A percentile compares a stretch with the other conserved stretches of the same genome.
These are phyloP conservation scores for Caerostris extrusa DNA, from an alignment of 1,140 invertebrate species.

Conservation along the genomic window DNA sequence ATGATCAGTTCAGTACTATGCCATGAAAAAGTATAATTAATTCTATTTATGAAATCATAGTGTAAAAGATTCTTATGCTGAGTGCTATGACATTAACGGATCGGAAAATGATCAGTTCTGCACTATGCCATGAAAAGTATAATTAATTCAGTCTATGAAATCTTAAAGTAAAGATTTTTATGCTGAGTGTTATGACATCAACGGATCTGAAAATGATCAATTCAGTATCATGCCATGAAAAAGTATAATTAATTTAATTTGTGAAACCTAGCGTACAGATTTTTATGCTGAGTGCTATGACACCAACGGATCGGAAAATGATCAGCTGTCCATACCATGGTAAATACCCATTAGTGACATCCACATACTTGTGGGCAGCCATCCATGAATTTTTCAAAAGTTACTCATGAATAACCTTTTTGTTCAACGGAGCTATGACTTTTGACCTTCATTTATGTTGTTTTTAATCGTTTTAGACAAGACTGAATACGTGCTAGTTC, in stretches of 20 bases:
- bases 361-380: background rate
- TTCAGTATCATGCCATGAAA: too few relatives aligned
- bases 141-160: too few relatives aligned
- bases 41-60: too few relatives aligned
- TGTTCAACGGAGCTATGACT: background rate
- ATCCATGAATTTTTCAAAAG: conserved; percentile 7
- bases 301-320: background rate
- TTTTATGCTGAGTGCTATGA: background rate
- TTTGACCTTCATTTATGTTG: background rate
- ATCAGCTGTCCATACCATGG: background rate
- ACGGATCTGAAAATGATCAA: background rate
- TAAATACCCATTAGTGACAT: conserved; percentile 19
- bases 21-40: background rate
- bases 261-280: too few relatives aligned
- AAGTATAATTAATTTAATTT: too few relatives aligned
- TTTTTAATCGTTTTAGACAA: background rate
- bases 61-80: too few relatives aligned
- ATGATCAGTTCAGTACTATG: background rate
- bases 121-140: too few relatives aligned
- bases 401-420: background rate
- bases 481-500: background rate
- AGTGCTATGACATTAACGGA: too few relatives aligned
- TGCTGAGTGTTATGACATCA: background rate
- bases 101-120: too few relatives aligned
- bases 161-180: background rate